Conservation (phyloP, 2,113 vertebrate genomes). For the Stegastes partitus region DNA sequence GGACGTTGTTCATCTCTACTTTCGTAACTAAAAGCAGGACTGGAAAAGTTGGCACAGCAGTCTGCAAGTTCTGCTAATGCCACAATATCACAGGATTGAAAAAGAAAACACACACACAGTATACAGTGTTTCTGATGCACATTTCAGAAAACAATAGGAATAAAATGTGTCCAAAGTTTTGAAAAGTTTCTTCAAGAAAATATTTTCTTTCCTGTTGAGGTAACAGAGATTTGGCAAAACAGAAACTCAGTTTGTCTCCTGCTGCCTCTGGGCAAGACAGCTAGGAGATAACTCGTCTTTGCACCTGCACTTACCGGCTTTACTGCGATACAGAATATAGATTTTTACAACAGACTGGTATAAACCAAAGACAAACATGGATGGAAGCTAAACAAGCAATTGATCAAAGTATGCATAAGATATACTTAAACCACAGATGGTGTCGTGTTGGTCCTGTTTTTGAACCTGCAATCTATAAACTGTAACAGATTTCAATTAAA, state of each 20-base stretch:
- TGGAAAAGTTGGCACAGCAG: conserved; percentile 17
- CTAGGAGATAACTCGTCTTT: conserved; percentile 34
- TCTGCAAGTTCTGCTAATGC: conserved; percentile 5
- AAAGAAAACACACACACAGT: conserved; percentile 26
- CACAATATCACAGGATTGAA: conserved; percentile 4
- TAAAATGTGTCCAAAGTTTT: conserved; percentile 22
- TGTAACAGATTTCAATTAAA: too few relatives aligned
- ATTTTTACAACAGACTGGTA: too few relatives aligned
- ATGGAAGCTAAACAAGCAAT: too few relatives aligned
- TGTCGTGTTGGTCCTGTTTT: too few relatives aligned
- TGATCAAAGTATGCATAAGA: too few relatives aligned
- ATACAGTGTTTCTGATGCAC: background rate
- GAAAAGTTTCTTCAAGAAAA: conserved; percentile 38
- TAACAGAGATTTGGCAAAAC: background rate
- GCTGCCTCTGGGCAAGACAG: conserved; percentile 38
- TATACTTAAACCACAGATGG: too few relatives aligned
- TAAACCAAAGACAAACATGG: too few relatives aligned
- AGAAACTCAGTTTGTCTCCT: conserved; percentile 10
- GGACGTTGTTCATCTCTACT: conserved; percentile 3
- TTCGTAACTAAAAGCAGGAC: background rate
- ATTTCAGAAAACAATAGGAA: conserved; percentile 6
- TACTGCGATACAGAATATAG: too few relatives aligned
- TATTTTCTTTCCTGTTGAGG: conserved; percentile 5
- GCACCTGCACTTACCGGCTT: conserved; percentile 7
- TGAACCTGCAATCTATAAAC: too few relatives aligned